A percentile compares a stretch with the other conserved stretches of the same genome.
Conservation (phyloP, 30 jellyfish, hydroid and myxozoan genomes). For the Nemopilema nomurai region DNA sequence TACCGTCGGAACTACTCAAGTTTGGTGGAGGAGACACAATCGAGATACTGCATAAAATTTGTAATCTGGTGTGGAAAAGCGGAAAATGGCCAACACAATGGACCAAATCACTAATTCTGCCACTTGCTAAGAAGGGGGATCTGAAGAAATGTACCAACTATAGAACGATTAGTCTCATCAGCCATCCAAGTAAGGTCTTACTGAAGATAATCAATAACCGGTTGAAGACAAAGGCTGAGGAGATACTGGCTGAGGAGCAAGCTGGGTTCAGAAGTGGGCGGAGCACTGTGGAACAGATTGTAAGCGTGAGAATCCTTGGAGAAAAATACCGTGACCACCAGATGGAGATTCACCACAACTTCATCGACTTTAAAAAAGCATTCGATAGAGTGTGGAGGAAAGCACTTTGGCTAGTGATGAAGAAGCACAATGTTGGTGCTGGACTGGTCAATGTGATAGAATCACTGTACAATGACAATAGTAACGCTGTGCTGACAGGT, state of each 20-base stretch:
- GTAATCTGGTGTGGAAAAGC: conserved; percentile 42
- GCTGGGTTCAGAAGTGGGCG: conserved; percentile 67
- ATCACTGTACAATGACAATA: conserved; percentile 41
- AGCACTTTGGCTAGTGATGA: conserved; percentile 48
- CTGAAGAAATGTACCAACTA: conserved; percentile 35
- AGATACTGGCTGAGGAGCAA: conserved; percentile 56
- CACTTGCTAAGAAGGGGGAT: conserved; percentile 57
- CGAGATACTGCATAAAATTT: conserved; percentile 36
- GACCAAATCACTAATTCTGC: conserved; percentile 44
- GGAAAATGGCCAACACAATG: conserved; percentile 56
- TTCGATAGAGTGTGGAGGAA: conserved; percentile 48
- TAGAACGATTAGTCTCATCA: conserved; percentile 60
- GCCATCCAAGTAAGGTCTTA: conserved; percentile 58
- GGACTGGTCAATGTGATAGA: conserved; percentile 56
- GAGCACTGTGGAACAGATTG: conserved; percentile 58
- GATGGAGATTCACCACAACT: conserved; percentile 45
- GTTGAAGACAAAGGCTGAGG: conserved; percentile 49
- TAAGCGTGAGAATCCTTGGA: conserved; percentile 40
- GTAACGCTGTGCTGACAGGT: conserved; percentile 21
- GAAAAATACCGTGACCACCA: conserved; percentile 56
- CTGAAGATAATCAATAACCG: conserved; percentile 45
- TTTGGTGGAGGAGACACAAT: conserved; percentile 36
- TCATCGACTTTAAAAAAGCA: conserved; percentile 59
- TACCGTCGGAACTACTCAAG: conserved; percentile 48
- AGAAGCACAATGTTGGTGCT: conserved; percentile 39